phyloP scores from a whole-genome alignment of 2,113 vertebrate genomes.

The Urocynchramus pylzowi region DNA sequence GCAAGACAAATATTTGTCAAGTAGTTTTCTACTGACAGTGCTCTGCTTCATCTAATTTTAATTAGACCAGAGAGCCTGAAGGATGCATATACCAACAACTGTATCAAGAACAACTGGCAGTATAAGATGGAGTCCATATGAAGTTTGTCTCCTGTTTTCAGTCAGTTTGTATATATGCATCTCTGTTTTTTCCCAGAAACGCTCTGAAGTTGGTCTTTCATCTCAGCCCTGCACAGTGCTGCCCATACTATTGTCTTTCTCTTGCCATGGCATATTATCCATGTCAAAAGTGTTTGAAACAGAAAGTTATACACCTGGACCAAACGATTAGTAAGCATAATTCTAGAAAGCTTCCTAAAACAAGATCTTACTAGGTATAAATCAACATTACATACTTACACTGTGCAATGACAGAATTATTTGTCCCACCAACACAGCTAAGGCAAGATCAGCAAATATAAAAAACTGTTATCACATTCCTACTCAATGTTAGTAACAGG shows the following conservation, averaged over 20 bases:
- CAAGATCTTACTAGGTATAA: neutral
- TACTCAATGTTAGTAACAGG: neutral
- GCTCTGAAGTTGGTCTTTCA: neutral
- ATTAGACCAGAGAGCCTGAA: neutral
- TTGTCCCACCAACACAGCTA: neutral
- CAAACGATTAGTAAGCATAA: neutral
- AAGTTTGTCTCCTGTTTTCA: neutral
- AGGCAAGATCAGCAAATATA: neutral
- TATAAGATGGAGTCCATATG: neutral
- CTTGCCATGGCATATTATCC: neutral
- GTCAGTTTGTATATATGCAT: neutral
- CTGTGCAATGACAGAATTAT: neutral
- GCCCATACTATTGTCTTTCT: neutral
- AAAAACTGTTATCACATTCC: neutral
- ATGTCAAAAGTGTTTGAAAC: neutral
- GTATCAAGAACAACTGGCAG: neutral
- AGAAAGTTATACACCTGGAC: neutral
- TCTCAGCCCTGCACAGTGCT: neutral
- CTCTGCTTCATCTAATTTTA: conserved; percentile 33
- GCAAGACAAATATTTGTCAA: neutral
- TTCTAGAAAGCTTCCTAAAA: neutral
- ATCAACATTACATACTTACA: neutral
- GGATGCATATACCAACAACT: neutral
- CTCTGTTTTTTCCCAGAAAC: neutral
- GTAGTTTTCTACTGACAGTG: neutral